Conservation (phyloP, 2,113 vertebrate genomes). For the Dromaius novaehollandiae region DNA sequence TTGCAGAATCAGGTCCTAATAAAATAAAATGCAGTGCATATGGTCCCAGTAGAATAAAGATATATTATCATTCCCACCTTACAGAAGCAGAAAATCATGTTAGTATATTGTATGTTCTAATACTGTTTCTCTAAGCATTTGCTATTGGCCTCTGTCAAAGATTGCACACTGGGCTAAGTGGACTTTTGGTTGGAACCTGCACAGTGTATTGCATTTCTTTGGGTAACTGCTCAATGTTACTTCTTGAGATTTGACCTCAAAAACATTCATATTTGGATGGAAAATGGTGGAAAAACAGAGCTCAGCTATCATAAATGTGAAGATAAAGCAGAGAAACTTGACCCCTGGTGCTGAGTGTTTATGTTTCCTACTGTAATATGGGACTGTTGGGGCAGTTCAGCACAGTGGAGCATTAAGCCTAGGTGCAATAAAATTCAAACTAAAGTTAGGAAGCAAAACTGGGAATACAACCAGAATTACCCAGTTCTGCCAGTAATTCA, state of each 20-base stretch:
- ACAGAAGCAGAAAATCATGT: background rate
- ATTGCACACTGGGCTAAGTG: background rate
- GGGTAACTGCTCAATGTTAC: background rate
- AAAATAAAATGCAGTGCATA: background rate
- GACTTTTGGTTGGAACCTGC: background rate
- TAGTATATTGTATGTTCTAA: background rate
- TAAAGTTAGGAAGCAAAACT: background rate
- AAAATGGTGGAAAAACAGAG: conserved; percentile 12
- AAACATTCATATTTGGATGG: background rate
- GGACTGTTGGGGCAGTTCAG: background rate
- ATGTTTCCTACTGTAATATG: background rate
- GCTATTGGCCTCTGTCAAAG: background rate
- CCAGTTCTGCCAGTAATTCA: background rate
- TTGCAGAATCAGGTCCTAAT: background rate
- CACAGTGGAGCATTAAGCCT: background rate
- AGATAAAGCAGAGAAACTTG: conserved; percentile 3
- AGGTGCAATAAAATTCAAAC: background rate
- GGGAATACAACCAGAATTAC: background rate
- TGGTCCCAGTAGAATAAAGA: background rate
- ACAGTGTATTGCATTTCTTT: background rate
- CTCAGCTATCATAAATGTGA: background rate
- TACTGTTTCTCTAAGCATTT: background rate
- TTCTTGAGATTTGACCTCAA: conserved; percentile 19
- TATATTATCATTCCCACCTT: background rate
- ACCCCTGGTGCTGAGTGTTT: background rate